Conservation (phyloP, 2,888 invertebrate species). For the Sesia apiformis region DNA sequence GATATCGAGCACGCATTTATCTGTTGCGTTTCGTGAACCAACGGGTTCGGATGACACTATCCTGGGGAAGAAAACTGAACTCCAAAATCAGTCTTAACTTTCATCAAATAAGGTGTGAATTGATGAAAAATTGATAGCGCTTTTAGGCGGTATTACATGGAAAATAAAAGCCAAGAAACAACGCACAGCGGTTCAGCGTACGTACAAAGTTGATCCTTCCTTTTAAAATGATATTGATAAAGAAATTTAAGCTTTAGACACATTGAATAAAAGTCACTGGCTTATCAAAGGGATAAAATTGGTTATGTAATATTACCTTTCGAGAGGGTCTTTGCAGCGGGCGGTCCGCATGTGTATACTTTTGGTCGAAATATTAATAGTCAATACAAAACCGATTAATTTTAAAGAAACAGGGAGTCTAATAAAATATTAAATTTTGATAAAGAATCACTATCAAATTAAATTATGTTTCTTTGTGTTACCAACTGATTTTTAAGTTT, state of each 20-base stretch:
- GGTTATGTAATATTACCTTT: constrained; percentile 13
- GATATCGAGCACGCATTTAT: constrained; percentile 62
- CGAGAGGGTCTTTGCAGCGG: constrained; percentile 40
- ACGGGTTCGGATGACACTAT: constrained; percentile 53
- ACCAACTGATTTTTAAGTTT: too few relatives aligned
- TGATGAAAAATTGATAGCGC: constrained; percentile 6
- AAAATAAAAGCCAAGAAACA: constrained; percentile 51
- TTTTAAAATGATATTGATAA: constrained; percentile 8
- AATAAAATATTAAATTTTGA: constrained; percentile 36
- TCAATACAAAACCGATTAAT: constrained; percentile 39
- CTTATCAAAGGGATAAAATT: constrained; percentile 6
- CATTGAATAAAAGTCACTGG: constrained; percentile 14
- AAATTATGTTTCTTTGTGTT: neutral
- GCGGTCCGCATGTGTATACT: constrained; percentile 41
- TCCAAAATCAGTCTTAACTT: constrained; percentile 12
- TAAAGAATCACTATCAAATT: constrained; percentile 7
- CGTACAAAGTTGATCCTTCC: constrained; percentile 1
- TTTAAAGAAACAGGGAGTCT: constrained; percentile 25
- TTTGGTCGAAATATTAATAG: constrained; percentile 47
- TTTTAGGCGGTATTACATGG: constrained; percentile 34
- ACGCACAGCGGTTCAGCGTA: constrained; percentile 31
- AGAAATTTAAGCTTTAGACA: constrained; percentile 25
- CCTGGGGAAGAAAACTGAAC: constrained; percentile 17
- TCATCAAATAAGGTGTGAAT: constrained; percentile 19
- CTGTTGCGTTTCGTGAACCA: constrained; percentile 61